A percentile compares a stretch with the other conserved stretches of the same genome.
Conservation (phyloP, 2,888 invertebrate species). For the Drosophila hamatofila region DNA sequence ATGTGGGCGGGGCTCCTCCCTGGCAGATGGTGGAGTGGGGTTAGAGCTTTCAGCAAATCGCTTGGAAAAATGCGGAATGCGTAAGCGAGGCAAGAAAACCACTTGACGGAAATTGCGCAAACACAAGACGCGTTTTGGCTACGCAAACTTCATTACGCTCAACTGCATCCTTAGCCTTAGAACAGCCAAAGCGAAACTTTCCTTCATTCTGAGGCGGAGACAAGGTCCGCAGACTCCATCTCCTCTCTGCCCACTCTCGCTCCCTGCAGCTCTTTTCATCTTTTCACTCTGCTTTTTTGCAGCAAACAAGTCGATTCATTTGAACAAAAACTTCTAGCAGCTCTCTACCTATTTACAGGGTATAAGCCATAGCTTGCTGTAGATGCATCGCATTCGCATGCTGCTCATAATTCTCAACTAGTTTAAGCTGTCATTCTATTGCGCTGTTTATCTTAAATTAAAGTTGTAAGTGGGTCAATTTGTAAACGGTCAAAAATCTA, state of each 20-base stretch:
- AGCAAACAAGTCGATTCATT: background rate
- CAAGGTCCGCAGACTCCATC: background rate
- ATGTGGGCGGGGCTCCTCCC: no score
- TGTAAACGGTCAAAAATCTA: background rate
- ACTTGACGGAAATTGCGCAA: conserved; percentile 52
- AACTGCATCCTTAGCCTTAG: conserved; percentile 27
- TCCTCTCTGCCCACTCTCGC: background rate
- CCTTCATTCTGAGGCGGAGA: background rate
- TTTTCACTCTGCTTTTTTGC: background rate
- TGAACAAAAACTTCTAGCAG: background rate
- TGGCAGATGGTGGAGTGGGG: background rate
- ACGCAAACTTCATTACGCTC: conserved; percentile 38
- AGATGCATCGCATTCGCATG: no score
- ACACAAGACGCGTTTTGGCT: conserved; percentile 21
- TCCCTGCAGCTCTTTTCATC: background rate
- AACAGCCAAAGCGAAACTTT: conserved; percentile 5
- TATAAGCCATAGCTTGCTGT: background rate
- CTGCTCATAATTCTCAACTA: background rate
- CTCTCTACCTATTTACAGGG: background rate
- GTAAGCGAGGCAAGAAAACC: conserved; percentile 49
- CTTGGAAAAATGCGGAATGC: conserved; percentile 38
- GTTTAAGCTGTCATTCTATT: background rate
- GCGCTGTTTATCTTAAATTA: background rate
- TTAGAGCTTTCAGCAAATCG: conserved; percentile 30
- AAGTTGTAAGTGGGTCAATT: no score